Conservation (phyloP, 2,888 invertebrate genomes). For the Limnephilus lunatus region DNA sequence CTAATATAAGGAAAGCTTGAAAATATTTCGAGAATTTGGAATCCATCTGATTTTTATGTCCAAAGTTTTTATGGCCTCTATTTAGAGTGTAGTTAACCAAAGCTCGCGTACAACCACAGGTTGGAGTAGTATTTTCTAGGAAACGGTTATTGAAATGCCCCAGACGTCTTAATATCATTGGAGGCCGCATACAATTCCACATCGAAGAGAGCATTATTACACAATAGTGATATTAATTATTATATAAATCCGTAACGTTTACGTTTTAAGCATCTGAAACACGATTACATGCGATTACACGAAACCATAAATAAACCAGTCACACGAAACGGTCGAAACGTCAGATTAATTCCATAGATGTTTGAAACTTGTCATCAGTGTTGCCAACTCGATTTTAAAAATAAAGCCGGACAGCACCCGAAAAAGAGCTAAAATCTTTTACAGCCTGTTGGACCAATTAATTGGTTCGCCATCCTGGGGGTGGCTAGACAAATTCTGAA, state of each 20-base stretch:
- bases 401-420: too few species aligned
- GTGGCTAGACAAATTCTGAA: too few species aligned
- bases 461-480: too few species aligned
- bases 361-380: background rate
- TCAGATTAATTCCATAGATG: background rate
- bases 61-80: slow-evolving; percentile 35
- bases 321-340: too few species aligned
- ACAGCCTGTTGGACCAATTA: too few species aligned
- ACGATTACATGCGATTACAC: too few species aligned
- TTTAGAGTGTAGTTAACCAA: background rate
- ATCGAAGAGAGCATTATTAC: background rate
- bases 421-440: too few species aligned
- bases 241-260: background rate
- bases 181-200: background rate
- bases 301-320: too few species aligned
- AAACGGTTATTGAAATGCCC: background rate
- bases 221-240: background rate
- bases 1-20: background rate
- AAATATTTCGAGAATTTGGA: background rate
- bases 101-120: background rate
- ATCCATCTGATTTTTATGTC: background rate
- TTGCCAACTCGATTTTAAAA: too few species aligned
- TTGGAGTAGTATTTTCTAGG: background rate
- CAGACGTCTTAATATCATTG: background rate
- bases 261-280: background rate